phyloP scores from a whole-genome alignment of 1,140 invertebrate species.

The Colletes gigas region DNA sequence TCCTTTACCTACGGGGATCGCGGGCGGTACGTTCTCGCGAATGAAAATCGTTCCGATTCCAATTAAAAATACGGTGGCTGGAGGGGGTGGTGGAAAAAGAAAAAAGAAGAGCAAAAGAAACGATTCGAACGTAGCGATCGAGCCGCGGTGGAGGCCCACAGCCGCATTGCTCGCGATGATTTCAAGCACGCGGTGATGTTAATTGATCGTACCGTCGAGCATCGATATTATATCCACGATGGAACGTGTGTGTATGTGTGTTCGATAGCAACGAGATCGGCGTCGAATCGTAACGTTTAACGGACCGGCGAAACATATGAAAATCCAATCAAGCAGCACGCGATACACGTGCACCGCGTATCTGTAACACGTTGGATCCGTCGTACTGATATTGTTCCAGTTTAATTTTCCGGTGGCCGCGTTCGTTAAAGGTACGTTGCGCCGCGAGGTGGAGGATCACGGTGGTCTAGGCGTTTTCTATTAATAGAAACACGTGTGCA shows the following conservation, averaged over 20 bases:
- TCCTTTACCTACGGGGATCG: not conserved
- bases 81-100: too few species aligned
- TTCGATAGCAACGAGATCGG: not conserved
- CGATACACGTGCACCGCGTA: not conserved
- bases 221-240: not conserved
- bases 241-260: not conserved
- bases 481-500: slow-evolving; percentile 65
- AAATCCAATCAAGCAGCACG: slow-evolving; percentile 15
- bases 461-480: slow-evolving; percentile 58
- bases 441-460: slow-evolving; percentile 18
- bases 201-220: not conserved
- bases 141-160: not conserved
- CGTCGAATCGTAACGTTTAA: slow-evolving; percentile 5
- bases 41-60: slow-evolving; percentile 14
- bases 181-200: not conserved
- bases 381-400: slow-evolving; percentile 6
- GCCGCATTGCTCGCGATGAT: not conserved
- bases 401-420: slow-evolving; percentile 12
- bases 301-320: slow-evolving; percentile 13
- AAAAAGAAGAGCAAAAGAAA: too few species aligned
- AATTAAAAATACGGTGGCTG: not conserved
- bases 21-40: not conserved
- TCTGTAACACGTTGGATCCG: not conserved
- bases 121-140: not conserved
- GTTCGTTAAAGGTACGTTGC: slow-evolving; percentile 12